Evolutionary conservation across 2,888 invertebrate genomes (phyloP).

Genomic region (Tenthredo distinguenda): DNA sequence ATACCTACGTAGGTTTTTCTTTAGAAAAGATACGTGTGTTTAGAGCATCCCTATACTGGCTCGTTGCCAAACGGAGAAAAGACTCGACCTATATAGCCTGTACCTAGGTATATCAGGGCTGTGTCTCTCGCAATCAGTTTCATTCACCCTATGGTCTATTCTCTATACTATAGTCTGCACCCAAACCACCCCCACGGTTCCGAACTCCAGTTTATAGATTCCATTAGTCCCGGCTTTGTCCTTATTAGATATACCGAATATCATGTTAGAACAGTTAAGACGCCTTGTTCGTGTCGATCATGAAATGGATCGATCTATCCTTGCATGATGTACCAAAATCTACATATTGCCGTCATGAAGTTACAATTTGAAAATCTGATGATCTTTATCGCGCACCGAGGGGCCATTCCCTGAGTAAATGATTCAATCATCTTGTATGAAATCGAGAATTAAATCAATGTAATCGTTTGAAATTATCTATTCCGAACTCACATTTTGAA

Average conservation of each 20-base stretch:
- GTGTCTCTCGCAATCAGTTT: slow-evolving; percentile 14
- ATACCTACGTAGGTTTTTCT: not conserved
- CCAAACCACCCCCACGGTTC: not conserved
- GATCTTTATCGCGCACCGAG: not conserved
- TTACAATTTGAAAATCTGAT: not conserved
- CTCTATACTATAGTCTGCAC: not conserved
- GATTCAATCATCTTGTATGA: too few relatives aligned
- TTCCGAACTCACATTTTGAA: too few relatives aligned
- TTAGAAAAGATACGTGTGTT: not conserved
- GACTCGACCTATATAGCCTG: slow-evolving; percentile 8
- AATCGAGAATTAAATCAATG: too few relatives aligned
- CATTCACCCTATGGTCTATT: not conserved
- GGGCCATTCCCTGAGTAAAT: not conserved
- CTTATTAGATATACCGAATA: not conserved
- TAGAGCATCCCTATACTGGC: slow-evolving; percentile 22
- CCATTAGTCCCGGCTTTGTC: slow-evolving; percentile 12
- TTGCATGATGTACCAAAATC: not conserved
- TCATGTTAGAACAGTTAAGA: slow-evolving; percentile 22
- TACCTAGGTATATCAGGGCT: not conserved
- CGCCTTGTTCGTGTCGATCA: slow-evolving; percentile 11
- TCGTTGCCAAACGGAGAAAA: slow-evolving; percentile 34
- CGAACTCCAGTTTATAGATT: slow-evolving; percentile 26
- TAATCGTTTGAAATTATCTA: too few relatives aligned
- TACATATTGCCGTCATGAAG: not conserved
- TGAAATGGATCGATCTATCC: slow-evolving; percentile 8